Conservation (phyloP, 2,888 invertebrate genomes). For the Lycocerus yunnanus region DNA sequence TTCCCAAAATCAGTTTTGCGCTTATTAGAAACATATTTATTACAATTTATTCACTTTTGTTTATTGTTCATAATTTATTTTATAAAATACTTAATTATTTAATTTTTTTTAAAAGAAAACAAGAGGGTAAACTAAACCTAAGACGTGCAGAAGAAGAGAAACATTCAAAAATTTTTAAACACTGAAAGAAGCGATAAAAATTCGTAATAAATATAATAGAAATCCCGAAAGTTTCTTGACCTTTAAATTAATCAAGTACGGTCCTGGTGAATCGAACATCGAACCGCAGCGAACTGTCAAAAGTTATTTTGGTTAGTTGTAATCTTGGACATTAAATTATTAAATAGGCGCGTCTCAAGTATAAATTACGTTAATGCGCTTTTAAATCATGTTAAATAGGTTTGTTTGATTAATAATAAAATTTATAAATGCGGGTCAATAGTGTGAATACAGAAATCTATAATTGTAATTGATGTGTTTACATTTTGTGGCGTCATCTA, state of each 20-base stretch:
- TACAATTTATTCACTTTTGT: no score
- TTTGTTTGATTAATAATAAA: background rate
- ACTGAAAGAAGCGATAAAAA: no score
- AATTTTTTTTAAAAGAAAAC: no score
- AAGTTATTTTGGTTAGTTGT: background rate
- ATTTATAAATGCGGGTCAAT: background rate
- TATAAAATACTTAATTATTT: no score
- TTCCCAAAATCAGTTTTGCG: no score
- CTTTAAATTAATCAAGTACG: background rate
- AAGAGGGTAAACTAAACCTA: no score
- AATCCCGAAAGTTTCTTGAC: background rate
- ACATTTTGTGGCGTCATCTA: slow-evolving; percentile 3
- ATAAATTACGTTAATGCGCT: background rate
- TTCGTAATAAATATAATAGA: background rate
- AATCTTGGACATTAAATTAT: background rate
- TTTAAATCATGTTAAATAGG: background rate
- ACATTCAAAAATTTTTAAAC: no score
- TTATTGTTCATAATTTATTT: no score
- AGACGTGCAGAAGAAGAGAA: no score
- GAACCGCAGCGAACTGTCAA: background rate
- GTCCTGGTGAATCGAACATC: background rate
- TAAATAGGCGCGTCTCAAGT: background rate
- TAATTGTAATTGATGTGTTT: background rate
- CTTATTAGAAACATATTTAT: no score
- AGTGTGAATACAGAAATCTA: background rate